Base-by-base conservation (phyloP, 2,113 vertebrate species). In the Taxidea taxus region DNA sequence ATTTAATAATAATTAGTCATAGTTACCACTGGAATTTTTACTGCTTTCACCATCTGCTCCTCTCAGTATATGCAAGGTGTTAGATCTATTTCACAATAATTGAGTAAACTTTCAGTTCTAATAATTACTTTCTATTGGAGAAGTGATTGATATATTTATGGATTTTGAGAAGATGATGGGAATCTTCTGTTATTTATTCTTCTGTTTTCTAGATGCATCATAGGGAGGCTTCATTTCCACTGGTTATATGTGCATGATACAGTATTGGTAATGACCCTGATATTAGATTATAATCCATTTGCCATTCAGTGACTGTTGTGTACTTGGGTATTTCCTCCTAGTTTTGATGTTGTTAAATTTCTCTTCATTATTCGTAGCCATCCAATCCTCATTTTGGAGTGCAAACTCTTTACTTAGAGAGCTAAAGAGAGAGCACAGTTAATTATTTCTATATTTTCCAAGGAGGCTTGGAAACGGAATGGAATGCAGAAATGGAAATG, bases 11-110 rank as follows among this genome's bases (percentile, higher is more conserved):
- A 93, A 90, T 98, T 95, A 97, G 90, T 95, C 94, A 87, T 49
- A 93, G 64, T 56, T 96, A 93, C 94, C 75, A 42, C 64, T 97
- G 94, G 83, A 97, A 97, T 97, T 98, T 98, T 92, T 98, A 87
- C 42, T 91, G 14, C 86, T 96, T 87, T 91, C 68, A 75, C 87
- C 88, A 44, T 95, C 58, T 97, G 94, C 72, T 94, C 80, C 94
- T 78, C 60, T 80, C 39, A 91, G 39, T 78, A 54, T 83, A 0
- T 20, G 58, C 77, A 74, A 58, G 2, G 7, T 81, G 7, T 11
- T 56, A 82, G 31, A 91, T 95, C 27, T 92, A 0, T 87, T 97
- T 94, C 56, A 93, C 8, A 54, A 78, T 70, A 84, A 81, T 25
- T 85, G 68, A 87, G 21, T 72, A 27, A 62, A 74, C 3, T 54